A percentile compares a stretch with the other conserved stretches of the same genome.
These are phyloP conservation scores for Drymonia ruficornis DNA, from an alignment of 2,888 invertebrate species.

Conservation along the genomic window DNA sequence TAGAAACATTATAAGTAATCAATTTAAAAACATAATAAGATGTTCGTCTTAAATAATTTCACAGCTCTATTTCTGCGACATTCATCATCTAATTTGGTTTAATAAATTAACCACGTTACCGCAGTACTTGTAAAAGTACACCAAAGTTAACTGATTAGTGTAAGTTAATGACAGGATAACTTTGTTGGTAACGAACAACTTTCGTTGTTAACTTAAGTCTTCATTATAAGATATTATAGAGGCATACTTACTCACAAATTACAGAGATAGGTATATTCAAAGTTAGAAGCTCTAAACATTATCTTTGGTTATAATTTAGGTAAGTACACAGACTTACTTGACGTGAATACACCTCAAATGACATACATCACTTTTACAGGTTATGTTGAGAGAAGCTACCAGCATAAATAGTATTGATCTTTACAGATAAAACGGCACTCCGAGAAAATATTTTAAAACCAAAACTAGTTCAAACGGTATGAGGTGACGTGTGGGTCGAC, in stretches of 20 bases:
- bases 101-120: constrained; percentile 25
- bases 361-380: too few relatives aligned
- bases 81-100: constrained; percentile 30
- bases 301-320: background rate
- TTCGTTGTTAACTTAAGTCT: constrained; percentile 17
- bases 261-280: background rate
- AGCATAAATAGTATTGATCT: too few relatives aligned
- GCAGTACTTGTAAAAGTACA: constrained; percentile 29
- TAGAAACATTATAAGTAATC: too few relatives aligned
- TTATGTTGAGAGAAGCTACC: too few relatives aligned
- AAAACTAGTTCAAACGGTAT: too few relatives aligned
- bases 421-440: too few relatives aligned
- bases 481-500: too few relatives aligned
- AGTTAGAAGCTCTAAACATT: background rate
- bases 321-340: background rate
- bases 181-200: constrained; percentile 31
- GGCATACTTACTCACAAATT: background rate
- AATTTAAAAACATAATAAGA: too few relatives aligned
- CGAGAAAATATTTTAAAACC: too few relatives aligned
- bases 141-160: constrained; percentile 38
- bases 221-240: constrained; percentile 3
- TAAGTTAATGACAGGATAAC: constrained; percentile 37
- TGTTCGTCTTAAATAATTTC: too few relatives aligned
- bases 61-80: constrained; percentile 8
- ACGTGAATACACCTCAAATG: too few relatives aligned